Evolutionary conservation across 2,113 vertebrate genomes (phyloP).

Genomic region (Guaruba guarouba): DNA sequence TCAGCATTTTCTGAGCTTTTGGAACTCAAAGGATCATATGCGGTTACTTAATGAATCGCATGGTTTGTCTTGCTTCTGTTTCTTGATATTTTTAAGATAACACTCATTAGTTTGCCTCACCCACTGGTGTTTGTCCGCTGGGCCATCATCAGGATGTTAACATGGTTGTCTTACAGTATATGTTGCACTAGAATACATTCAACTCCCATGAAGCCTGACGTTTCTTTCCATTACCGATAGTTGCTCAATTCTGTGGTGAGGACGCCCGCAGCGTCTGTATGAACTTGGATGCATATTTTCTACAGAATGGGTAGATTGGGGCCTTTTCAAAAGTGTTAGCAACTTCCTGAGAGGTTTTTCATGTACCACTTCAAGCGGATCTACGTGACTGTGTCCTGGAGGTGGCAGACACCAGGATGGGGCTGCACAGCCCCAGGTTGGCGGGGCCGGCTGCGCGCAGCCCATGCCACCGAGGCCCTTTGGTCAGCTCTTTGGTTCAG

Average conservation of each 20-base stretch:
- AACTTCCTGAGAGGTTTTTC: background rate
- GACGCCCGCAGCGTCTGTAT: background rate
- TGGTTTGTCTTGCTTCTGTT: background rate
- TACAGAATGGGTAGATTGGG: background rate
- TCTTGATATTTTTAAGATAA: background rate
- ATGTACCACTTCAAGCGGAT: background rate
- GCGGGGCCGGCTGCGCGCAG: rapidly evolving
- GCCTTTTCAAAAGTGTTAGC: background rate
- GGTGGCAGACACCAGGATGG: background rate
- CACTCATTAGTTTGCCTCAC: background rate
- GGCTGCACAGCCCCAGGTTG: background rate
- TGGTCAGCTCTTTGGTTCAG: background rate
- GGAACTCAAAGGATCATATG: background rate
- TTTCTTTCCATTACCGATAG: background rate
- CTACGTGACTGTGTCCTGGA: background rate
- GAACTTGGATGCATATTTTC: background rate
- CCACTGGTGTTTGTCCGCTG: background rate
- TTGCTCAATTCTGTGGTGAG: background rate
- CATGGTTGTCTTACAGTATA: background rate
- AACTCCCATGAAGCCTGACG: background rate
- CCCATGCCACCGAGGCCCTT: rapidly evolving
- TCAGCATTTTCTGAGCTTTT: background rate
- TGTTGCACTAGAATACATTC: background rate
- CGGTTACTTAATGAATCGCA: background rate
- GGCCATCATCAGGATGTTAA: background rate